Percentiles rank a stretch among this genome's conserved stretches.
phyloP scores from a whole-genome alignment of 1,140 invertebrate species.

The Heliconius congener region DNA sequence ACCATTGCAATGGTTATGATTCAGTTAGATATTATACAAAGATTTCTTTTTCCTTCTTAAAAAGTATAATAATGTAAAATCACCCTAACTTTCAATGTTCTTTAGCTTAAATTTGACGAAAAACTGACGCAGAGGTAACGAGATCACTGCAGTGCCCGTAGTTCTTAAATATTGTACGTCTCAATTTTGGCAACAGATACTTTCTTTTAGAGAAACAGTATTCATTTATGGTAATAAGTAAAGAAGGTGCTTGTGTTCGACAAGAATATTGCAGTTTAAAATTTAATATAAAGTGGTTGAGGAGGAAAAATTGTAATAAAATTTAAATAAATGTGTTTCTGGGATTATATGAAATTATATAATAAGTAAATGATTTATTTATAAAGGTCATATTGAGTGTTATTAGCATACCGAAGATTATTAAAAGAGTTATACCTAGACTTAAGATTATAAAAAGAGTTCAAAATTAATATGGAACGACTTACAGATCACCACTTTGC shows the following conservation, averaged over 20 bases:
- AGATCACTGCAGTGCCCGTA: not conserved
- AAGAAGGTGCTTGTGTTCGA: not conserved
- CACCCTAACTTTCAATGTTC: not conserved
- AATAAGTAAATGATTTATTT: no score
- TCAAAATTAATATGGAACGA: no score
- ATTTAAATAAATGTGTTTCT: no score
- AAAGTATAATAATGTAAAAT: not conserved
- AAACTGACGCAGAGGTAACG: slow-evolving; percentile 1
- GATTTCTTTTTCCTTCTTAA: no score
- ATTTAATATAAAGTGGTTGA: not conserved
- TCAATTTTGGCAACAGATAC: not conserved
- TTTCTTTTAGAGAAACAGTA: not conserved
- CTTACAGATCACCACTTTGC: no score
- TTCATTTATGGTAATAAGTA: not conserved
- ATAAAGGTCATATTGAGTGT: no score
- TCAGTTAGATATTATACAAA: no score
- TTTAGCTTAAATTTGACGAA: not conserved
- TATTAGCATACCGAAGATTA: no score
- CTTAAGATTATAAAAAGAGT: no score
- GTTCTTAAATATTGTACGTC: slow-evolving; percentile 10
- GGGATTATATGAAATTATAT: no score
- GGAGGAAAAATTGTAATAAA: not conserved
- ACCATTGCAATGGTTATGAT: no score
- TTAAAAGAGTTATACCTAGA: no score
- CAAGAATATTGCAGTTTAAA: not conserved